phyloP scores from a whole-genome alignment of 2,888 invertebrate genomes.

The Automeris io region DNA sequence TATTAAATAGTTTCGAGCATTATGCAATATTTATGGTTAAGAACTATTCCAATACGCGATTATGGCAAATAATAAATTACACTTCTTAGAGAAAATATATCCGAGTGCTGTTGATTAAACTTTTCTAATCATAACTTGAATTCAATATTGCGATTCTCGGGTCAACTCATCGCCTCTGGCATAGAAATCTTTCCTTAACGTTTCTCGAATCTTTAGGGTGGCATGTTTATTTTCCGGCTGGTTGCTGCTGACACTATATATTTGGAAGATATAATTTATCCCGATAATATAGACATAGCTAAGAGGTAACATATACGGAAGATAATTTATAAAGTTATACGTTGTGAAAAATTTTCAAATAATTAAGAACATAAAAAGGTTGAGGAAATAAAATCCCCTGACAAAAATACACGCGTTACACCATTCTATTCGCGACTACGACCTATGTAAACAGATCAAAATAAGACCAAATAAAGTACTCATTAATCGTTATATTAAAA shows the following conservation, averaged over 20 bases:
- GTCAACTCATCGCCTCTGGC: slow-evolving; percentile 45
- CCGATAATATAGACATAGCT: background rate
- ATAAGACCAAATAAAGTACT: too few relatives aligned
- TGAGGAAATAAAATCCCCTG: too few relatives aligned
- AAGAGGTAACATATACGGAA: too few relatives aligned
- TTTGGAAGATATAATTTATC: background rate
- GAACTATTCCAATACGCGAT: slow-evolving; percentile 14
- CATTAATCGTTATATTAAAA: too few relatives aligned
- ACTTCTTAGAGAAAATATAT: slow-evolving; percentile 22
- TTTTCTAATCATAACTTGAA: slow-evolving; percentile 57
- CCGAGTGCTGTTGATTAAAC: slow-evolving; percentile 30
- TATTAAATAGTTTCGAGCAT: too few relatives aligned
- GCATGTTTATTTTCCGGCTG: slow-evolving; percentile 60
- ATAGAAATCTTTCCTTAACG: slow-evolving; percentile 35
- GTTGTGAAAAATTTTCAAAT: too few relatives aligned
- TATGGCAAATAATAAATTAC: slow-evolving; percentile 16
- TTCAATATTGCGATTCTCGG: slow-evolving; percentile 48
- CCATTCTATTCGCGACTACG: too few relatives aligned
- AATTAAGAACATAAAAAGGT: too few relatives aligned
- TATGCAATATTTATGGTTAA: too few relatives aligned
- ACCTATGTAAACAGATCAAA: too few relatives aligned
- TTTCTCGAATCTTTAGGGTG: slow-evolving; percentile 43
- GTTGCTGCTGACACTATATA: slow-evolving; percentile 26
- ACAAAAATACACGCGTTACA: too few relatives aligned
- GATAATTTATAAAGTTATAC: too few relatives aligned